These are phyloP conservation scores for Andricus grossulariae DNA, from an alignment of 1,140 invertebrate species.

Conservation along the genomic window DNA sequence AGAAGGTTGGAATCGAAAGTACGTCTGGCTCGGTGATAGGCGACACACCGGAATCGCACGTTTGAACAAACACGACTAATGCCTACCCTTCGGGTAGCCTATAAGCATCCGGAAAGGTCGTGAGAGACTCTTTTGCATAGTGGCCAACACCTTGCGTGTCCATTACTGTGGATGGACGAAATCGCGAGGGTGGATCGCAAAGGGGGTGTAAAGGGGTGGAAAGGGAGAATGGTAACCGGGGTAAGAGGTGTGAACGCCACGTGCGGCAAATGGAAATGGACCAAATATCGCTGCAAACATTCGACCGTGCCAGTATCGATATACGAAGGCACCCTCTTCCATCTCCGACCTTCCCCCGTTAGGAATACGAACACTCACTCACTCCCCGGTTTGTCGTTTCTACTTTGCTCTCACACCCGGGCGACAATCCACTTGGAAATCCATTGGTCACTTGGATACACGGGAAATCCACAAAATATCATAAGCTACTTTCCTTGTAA, in stretches of 20 bases:
- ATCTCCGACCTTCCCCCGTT: constrained; percentile 56
- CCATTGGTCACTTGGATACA: constrained; percentile 64
- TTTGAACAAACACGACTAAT: constrained; percentile 22
- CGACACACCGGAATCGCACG: constrained; percentile 8
- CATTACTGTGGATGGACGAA: constrained; percentile 47
- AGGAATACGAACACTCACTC: constrained; percentile 36
- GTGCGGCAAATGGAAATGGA: constrained; percentile 75
- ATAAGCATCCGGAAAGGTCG: constrained; percentile 1
- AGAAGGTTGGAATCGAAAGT: no score
- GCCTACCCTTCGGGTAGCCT: neutral
- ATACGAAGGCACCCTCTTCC: constrained; percentile 68
- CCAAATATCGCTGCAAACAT: constrained; percentile 73
- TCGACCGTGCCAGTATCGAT: constrained; percentile 70
- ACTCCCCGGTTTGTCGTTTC: constrained; percentile 52
- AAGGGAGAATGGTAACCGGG: constrained; percentile 15
- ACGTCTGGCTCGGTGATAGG: constrained; percentile 5
- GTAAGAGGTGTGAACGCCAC: constrained; percentile 66
- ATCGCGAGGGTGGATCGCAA: constrained; percentile 34
- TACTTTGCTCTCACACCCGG: constrained; percentile 41
- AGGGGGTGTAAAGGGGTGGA: neutral
- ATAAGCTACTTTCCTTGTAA: constrained; percentile 63
- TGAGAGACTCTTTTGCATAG: constrained; percentile 50
- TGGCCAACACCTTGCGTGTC: constrained; percentile 49
- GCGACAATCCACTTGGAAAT: constrained; percentile 64
- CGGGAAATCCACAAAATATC: constrained; percentile 64